phyloP scores from a whole-genome alignment of 2,797 vertebrate species.

The Acrossocheilus wenchowensis region DNA sequence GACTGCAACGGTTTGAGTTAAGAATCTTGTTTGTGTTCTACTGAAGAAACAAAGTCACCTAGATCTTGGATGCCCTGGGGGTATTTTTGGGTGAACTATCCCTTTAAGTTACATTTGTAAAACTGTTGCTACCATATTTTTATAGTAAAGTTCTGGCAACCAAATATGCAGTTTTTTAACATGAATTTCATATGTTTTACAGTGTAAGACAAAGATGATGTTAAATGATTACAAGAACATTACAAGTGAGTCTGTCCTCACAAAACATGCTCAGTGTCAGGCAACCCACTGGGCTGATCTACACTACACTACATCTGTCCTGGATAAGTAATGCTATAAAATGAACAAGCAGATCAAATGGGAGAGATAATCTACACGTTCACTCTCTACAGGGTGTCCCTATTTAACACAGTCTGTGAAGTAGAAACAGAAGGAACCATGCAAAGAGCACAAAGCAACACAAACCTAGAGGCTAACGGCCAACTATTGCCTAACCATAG shows the following conservation, averaged over 20 bases:
- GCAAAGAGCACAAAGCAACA: constrained; percentile 32
- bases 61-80: no score
- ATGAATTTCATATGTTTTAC: not conserved
- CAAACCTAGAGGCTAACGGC: constrained; percentile 30
- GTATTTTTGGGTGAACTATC: no score
- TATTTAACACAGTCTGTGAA: constrained; percentile 40
- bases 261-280: constrained; percentile 26
- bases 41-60: no score
- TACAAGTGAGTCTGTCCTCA: not conserved
- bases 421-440: constrained; percentile 46
- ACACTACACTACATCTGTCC: constrained; percentile 20
- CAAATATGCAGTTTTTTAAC: not conserved
- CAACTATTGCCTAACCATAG: constrained; percentile 68
- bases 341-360: constrained; percentile 26
- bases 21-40: no score
- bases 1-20: no score
- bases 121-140: not conserved
- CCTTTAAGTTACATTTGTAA: not conserved
- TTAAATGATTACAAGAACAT: constrained; percentile 25
- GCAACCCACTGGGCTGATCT: constrained; percentile 31
- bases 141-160: not conserved
- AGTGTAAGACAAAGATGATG: not conserved
- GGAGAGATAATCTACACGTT: not conserved
- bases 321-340: constrained; percentile 25
- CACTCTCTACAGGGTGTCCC: constrained; percentile 27